These are phyloP conservation scores for Emydocephalus ijimae DNA, from an alignment of 2,113 vertebrate genomes.

Conservation along the genomic window DNA sequence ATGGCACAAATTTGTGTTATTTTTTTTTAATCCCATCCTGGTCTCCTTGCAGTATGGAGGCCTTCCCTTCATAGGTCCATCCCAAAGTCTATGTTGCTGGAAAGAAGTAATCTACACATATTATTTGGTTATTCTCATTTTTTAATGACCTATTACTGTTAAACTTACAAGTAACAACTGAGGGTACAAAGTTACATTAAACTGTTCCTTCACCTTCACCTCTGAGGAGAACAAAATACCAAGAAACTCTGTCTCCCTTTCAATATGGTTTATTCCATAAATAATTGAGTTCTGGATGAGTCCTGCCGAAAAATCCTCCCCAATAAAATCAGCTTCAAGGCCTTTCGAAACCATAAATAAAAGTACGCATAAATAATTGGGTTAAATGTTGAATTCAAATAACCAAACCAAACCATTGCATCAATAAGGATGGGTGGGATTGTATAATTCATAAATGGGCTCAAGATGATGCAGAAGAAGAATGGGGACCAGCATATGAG, in stretches of 20 bases:
- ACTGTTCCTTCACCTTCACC: background rate
- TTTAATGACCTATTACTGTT: background rate
- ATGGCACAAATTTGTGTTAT: background rate
- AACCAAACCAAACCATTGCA: conserved; percentile 77
- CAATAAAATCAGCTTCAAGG: conserved; percentile 75
- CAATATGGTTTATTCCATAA: conserved; percentile 53
- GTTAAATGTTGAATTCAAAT: conserved; percentile 81
- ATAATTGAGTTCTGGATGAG: conserved; percentile 70
- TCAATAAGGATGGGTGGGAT: conserved; percentile 68
- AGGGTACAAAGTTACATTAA: no score
- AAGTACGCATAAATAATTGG: conserved; percentile 82
- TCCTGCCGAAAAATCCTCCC: conserved; percentile 72
- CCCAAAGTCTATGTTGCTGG: background rate
- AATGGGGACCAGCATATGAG: conserved; percentile 80
- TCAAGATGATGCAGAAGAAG: conserved; percentile 72
- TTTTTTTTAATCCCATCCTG: background rate
- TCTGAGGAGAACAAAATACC: background rate
- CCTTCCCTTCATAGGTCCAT: background rate
- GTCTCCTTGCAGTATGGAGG: background rate
- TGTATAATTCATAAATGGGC: conserved; percentile 72
- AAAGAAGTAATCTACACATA: background rate
- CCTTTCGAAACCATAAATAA: conserved; percentile 79
- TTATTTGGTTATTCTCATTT: background rate
- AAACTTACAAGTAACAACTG: background rate
- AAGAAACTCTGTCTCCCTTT: background rate